Conservation (phyloP, 2,888 invertebrate species). For the Lathronympha strigana region DNA sequence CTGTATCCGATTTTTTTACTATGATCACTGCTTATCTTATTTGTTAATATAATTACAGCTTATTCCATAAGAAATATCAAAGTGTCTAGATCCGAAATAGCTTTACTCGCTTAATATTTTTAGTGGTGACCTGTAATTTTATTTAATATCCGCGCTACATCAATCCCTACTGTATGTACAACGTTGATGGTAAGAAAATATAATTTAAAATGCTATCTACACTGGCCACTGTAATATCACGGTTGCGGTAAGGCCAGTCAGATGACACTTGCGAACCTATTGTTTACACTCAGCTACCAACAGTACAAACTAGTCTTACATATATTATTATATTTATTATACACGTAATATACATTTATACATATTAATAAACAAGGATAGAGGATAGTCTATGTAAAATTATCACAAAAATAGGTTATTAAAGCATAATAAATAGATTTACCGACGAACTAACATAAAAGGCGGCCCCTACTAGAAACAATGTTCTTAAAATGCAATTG, state of each 20-base stretch:
- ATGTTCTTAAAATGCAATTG: neutral
- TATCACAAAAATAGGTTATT: neutral
- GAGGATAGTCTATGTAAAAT: neutral
- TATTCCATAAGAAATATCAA: too few species aligned
- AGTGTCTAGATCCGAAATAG: too few species aligned
- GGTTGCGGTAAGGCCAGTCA: slow-evolving; percentile 7
- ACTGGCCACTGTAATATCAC: slow-evolving; percentile 27
- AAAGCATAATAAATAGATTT: slow-evolving; percentile 4
- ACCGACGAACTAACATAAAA: neutral
- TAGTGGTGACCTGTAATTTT: too few species aligned
- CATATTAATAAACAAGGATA: slow-evolving; percentile 5
- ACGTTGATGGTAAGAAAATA: slow-evolving; percentile 34
- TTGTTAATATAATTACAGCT: too few species aligned
- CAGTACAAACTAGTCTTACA: neutral
- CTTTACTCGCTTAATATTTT: too few species aligned
- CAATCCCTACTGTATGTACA: slow-evolving; percentile 6
- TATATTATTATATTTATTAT: neutral
- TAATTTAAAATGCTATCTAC: slow-evolving; percentile 30
- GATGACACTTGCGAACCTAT: slow-evolving; percentile 13
- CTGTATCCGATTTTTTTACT: too few species aligned
- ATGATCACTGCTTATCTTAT: too few species aligned
- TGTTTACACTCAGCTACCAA: neutral
- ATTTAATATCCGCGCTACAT: neutral
- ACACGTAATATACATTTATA: neutral
- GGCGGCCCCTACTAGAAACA: neutral